A percentile compares a stretch with the other conserved stretches of the same genome.
Evolutionary conservation across 2,113 vertebrate genomes (phyloP).

Genomic region (Paedocypris sp.): DNA sequence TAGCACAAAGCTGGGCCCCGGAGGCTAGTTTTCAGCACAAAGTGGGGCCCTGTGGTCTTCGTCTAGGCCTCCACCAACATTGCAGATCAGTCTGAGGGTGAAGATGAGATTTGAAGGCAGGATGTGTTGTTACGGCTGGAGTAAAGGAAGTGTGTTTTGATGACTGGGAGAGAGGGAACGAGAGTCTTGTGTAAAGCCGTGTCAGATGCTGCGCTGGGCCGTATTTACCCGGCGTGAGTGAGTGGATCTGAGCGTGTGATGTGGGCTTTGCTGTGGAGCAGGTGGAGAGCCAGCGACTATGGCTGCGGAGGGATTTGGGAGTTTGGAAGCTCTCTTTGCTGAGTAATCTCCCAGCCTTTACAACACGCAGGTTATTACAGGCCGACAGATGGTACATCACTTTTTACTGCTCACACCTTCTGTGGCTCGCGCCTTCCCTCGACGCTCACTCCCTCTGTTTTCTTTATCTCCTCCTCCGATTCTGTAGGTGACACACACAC

Average conservation of each 20-base stretch:
- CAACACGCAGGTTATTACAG: constrained; percentile 81
- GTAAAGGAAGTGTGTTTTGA: no score
- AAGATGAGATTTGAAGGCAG: no score
- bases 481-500: constrained; percentile 14
- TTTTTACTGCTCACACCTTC: constrained; percentile 90
- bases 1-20: no score
- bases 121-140: no score
- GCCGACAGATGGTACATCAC: constrained; percentile 83
- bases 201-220: not conserved
- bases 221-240: not conserved
- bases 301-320: constrained; percentile 37
- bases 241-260: constrained; percentile 20
- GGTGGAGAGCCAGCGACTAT: constrained; percentile 35
- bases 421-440: constrained; percentile 55
- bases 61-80: no score
- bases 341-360: constrained; percentile 78
- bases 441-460: constrained; percentile 32
- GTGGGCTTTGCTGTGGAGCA: constrained; percentile 27
- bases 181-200: not conserved
- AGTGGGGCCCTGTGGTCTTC: no score
- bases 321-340: constrained; percentile 68
- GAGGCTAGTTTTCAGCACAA: no score
- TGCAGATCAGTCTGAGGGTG: no score
- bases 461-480: constrained; percentile 23
- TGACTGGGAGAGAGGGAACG: no score